phyloP scores from a whole-genome alignment of 2,888 invertebrate genomes.

The Odontocolon sp. region DNA sequence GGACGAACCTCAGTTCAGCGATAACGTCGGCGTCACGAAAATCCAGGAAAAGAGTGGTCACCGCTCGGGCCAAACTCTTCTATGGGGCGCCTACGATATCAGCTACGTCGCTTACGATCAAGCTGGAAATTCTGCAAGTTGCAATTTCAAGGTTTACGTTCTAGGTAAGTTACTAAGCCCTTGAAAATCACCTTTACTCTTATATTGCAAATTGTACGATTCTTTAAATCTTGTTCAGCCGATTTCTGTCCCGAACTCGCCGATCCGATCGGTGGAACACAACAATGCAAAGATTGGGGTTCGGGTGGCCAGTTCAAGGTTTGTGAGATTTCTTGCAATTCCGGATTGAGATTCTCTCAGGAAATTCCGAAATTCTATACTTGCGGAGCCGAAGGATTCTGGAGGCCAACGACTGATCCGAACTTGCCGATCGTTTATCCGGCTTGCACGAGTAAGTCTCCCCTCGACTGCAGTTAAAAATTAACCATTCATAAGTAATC shows the following conservation, averaged over 20 bases:
- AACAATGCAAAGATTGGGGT: constrained; percentile 97
- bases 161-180: constrained; percentile 90
- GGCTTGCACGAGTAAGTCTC: constrained; percentile 91
- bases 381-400: constrained; percentile 98
- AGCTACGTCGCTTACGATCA: constrained; percentile 97
- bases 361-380: constrained; percentile 98
- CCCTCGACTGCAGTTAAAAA: not conserved
- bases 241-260: constrained; percentile 95
- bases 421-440: constrained; percentile 92
- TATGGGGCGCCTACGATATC: constrained; percentile 96
- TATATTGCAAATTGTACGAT: no score
- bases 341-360: constrained; percentile 94
- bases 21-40: constrained; percentile 91
- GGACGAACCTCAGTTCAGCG: constrained; percentile 95
- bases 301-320: constrained; percentile 98
- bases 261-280: constrained; percentile 95
- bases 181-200: no score
- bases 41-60: constrained; percentile 93
- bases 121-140: constrained; percentile 94
- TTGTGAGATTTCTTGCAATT: constrained; percentile 94
- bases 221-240: constrained; percentile 83
- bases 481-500: no score
- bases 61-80: constrained; percentile 91
- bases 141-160: constrained; percentile 95
- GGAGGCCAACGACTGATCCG: constrained; percentile 94